Evolutionary conservation across 2,113 vertebrate species (phyloP), one percentile per base, ranked within the genome.

Genomic region (Ptychochromis oligacanthus): DNA sequence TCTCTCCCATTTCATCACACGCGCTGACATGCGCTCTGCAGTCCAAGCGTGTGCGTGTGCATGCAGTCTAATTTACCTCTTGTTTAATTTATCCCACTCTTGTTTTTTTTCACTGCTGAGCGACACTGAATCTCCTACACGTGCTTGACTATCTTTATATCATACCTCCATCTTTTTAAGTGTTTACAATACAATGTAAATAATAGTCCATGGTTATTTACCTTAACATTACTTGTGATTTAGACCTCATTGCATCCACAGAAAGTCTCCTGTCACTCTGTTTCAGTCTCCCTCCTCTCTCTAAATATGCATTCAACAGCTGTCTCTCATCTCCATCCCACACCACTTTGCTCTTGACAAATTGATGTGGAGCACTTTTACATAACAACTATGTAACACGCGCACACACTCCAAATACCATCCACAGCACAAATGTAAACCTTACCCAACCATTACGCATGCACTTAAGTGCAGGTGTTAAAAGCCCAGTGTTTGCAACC

Each of bases 251-350:
- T 65, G 67, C 34, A 61, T 81, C 79, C 67, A 31, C 72, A 76
- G 40, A 85, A 59, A 83, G 64, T 75, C 65, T 82, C 62, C 85
- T 87, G 88, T 89, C 91, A 83, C 80, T 83, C 80, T 85, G 86
- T 86, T 87, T 65, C 57, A 70, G 34, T 77, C 83, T 88, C 64
- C 38, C 85, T 75, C 38, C 81, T 84, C 77, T 87, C 82, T 84
- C 91, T 93, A 90, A 94, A 92, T 93, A 93, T 92, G 87, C 92
- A 94, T 93, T 93, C 93, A 95, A 93, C 94, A 95, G 91, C 92
- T 93, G 92, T 92, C 93, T 93, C 93, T 91, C 77, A 89, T 90
- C 89, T 89, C 80, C 90, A 92, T 91, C 91, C 93, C 89, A 92
- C 93, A 94, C 88, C 92, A 88, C 91, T 94, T 94, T 91, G 88